These are phyloP conservation scores for Atherix ibis DNA, from an alignment of 2,888 invertebrate genomes.

Conservation along the genomic window DNA sequence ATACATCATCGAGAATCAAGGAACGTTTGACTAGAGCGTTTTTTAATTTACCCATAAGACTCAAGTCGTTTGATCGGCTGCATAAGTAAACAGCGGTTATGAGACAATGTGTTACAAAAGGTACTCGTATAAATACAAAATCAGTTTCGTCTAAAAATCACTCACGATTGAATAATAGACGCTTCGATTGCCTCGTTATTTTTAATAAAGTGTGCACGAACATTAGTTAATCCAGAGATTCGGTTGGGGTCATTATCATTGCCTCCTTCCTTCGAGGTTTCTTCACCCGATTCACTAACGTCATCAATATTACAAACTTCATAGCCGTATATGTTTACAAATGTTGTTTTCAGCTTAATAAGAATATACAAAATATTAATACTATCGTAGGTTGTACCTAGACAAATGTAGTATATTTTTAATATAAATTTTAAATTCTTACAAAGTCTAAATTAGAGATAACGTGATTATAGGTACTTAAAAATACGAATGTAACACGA, in stretches of 20 bases:
- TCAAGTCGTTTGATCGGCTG: conserved; percentile 35
- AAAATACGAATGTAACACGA: conserved; percentile 33
- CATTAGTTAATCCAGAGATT: conserved; percentile 27
- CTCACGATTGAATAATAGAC: conserved; percentile 35
- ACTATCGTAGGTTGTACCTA: no score
- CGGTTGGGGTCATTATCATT: no score
- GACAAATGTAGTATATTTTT: no score
- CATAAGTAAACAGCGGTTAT: no score
- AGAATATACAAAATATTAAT: no score
- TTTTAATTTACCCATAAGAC: conserved; percentile 33
- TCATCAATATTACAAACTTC: conserved; percentile 44
- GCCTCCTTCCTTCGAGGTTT: background rate
- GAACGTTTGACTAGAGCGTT: conserved; percentile 24
- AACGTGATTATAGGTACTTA: conserved; percentile 12
- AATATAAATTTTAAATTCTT: no score
- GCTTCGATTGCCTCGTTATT: conserved; percentile 36
- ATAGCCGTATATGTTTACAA: conserved; percentile 36
- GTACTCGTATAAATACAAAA: no score
- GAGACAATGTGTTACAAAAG: no score
- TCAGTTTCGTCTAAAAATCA: no score
- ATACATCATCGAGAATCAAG: conserved; percentile 35
- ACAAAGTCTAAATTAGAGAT: conserved; percentile 32
- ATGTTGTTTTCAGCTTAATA: conserved; percentile 37
- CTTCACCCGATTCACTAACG: conserved; percentile 18
- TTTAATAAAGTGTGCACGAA: conserved; percentile 43